These are phyloP conservation scores for Corticium candelabrum DNA, from an alignment of 37 sponge, comb jelly and placozoan genomes.

Conservation along the genomic window DNA sequence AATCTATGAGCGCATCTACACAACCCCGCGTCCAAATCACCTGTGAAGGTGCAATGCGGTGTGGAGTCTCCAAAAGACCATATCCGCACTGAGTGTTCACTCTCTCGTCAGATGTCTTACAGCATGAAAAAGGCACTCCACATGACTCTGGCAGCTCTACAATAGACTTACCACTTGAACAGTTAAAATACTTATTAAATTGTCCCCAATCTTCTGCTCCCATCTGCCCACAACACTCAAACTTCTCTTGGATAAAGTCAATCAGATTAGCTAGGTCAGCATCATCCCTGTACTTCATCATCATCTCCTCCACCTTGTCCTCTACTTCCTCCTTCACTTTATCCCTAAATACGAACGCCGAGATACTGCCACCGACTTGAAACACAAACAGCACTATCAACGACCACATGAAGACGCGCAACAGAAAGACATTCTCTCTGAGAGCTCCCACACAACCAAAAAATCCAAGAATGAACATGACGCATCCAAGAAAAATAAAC, in stretches of 20 bases:
- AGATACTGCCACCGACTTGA: background rate
- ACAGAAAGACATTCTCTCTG: background rate
- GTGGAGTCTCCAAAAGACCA: background rate
- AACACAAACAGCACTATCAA: background rate
- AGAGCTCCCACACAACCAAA: background rate
- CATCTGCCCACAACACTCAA: background rate
- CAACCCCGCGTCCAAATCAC: background rate
- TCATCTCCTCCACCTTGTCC: background rate
- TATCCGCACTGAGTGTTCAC: background rate
- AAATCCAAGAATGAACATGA: background rate
- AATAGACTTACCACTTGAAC: background rate
- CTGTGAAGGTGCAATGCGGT: no score
- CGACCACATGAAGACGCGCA: background rate
- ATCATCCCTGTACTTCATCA: background rate
- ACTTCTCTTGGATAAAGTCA: background rate
- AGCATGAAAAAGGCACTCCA: background rate
- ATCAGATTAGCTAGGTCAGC: background rate
- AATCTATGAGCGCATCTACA: background rate
- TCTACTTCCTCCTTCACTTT: background rate
- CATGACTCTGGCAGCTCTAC: background rate
- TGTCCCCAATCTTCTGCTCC: background rate
- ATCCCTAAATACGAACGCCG: background rate
- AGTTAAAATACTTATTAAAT: background rate
- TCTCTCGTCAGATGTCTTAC: background rate
- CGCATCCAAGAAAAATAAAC: background rate